Evolutionary conservation across 2,113 vertebrate species (phyloP).

Genomic region (Condylura cristata): DNA sequence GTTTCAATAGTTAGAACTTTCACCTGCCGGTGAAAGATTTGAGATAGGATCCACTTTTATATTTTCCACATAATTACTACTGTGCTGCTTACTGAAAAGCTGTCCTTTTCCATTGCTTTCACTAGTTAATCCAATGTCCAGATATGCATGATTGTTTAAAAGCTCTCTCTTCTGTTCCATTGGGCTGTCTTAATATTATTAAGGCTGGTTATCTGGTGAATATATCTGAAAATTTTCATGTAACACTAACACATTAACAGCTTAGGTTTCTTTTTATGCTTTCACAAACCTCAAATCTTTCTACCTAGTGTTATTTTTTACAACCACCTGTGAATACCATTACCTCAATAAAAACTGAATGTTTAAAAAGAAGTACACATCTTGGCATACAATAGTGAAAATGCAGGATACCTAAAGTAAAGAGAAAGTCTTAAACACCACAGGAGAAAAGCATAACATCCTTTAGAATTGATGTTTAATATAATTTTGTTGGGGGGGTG

Average conservation of each 20-base stretch:
- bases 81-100: neutral
- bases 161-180: neutral
- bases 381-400: neutral
- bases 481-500: neutral
- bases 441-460: neutral
- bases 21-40: neutral
- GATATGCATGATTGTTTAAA: neutral
- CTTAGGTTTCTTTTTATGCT: neutral
- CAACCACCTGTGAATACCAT: neutral
- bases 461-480: neutral
- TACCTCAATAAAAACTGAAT: neutral
- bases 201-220: neutral
- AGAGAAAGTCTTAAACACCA: conserved; percentile 14
- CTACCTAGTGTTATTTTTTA: neutral
- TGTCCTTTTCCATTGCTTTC: neutral
- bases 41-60: neutral
- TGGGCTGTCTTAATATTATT: neutral
- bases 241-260: neutral
- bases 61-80: neutral
- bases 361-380: neutral
- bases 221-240: neutral
- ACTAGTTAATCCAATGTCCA: neutral
- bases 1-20: neutral
- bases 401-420: neutral
- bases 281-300: neutral